Conservation (phyloP, 2,888 invertebrate species). For the Smittia aterrima region DNA sequence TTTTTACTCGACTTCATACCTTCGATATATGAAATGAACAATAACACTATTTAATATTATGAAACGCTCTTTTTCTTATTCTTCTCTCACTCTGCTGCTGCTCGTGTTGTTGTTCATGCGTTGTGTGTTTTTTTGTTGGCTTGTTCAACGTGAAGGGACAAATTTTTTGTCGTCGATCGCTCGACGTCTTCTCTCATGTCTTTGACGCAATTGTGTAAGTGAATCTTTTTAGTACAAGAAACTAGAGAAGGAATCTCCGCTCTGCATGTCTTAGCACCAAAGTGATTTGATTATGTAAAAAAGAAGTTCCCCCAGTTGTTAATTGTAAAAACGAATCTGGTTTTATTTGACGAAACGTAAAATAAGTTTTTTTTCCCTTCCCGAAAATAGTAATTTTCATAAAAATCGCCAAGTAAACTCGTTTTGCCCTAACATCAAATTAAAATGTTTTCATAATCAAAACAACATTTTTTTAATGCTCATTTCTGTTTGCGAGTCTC, state of each 20-base stretch:
- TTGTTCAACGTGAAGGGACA: slow-evolving; percentile 42
- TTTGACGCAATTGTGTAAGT: neutral
- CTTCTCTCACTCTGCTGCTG: slow-evolving; percentile 12
- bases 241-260: neutral
- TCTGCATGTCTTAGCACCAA: slow-evolving; percentile 14
- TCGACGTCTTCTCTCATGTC: neutral
- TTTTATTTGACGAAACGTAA: neutral
- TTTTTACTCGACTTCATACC: slow-evolving; percentile 35
- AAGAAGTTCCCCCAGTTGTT: slow-evolving; percentile 5
- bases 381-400: neutral
- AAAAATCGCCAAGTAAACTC: slow-evolving; percentile 16
- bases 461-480: slow-evolving; percentile 26
- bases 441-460: slow-evolving; percentile 28
- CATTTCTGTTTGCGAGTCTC: slow-evolving; percentile 21
- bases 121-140: neutral
- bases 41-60: slow-evolving; percentile 42
- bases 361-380: neutral
- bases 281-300: slow-evolving; percentile 19
- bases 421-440: slow-evolving; percentile 18
- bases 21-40: slow-evolving; percentile 38
- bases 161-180: neutral
- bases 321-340: neutral
- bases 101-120: neutral
- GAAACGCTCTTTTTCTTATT: slow-evolving; percentile 37
- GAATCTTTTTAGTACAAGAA: slow-evolving; percentile 6